Conservation (phyloP, 23 tunicate genomes). For the Oikopleura vanhoeffeni region DNA sequence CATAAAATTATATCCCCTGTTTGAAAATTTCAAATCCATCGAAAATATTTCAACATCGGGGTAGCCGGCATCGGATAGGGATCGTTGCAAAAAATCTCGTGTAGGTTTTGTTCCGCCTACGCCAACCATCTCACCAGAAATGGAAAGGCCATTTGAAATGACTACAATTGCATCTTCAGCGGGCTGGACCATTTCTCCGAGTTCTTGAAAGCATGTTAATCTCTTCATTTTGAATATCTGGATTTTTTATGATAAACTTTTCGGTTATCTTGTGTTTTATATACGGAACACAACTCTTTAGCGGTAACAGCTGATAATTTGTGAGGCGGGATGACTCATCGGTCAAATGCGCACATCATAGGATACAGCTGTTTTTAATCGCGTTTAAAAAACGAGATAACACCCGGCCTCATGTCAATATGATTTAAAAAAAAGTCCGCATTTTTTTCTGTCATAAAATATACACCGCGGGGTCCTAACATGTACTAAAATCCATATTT, state of each 20-base stretch:
- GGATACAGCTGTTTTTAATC: too few species aligned
- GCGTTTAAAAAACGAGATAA: too few species aligned
- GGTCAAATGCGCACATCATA: too few species aligned
- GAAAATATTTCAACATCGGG: neutral
- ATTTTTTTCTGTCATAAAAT: too few species aligned
- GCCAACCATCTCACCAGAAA: conserved; percentile 13
- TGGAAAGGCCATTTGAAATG: neutral
- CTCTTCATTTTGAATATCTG: neutral
- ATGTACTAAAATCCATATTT: too few species aligned
- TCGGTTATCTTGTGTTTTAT: too few species aligned
- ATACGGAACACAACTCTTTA: too few species aligned
- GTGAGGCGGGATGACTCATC: too few species aligned
- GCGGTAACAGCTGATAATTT: too few species aligned
- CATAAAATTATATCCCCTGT: conserved; percentile 8
- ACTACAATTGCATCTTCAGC: conserved; percentile 12
- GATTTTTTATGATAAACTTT: neutral
- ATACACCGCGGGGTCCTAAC: too few species aligned
- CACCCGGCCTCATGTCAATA: too few species aligned
- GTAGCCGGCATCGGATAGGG: neutral
- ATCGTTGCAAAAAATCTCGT: neutral
- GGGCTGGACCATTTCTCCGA: conserved; percentile 13
- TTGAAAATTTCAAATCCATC: conserved; percentile 2
- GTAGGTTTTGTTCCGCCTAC: conserved; percentile 6
- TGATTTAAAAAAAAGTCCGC: too few species aligned
- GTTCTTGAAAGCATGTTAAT: conserved; percentile 7